These are phyloP conservation scores for Cryptocephalus moraei DNA, from an alignment of 2,888 invertebrate species.

Conservation along the genomic window DNA sequence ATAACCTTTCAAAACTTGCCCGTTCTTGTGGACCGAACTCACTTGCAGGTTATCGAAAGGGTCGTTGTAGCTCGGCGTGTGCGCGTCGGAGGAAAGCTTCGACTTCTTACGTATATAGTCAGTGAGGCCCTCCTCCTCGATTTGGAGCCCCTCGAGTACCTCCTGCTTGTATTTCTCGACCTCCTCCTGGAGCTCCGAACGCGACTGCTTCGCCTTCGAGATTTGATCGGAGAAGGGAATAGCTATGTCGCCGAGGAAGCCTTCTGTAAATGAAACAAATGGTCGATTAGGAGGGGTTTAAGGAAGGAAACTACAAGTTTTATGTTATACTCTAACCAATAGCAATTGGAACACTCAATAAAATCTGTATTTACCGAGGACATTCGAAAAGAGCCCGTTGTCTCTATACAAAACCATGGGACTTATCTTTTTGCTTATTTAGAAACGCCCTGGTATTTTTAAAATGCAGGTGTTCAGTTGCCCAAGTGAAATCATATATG, in stretches of 20 bases:
- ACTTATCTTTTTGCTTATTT: too few species aligned
- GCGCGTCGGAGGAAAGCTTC: conserved; percentile 45
- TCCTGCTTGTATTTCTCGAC: conserved; percentile 75
- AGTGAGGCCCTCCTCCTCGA: conserved; percentile 74
- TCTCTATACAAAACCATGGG: too few species aligned
- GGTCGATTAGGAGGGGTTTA: not conserved
- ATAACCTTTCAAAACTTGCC: conserved; percentile 18
- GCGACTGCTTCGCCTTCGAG: conserved; percentile 21
- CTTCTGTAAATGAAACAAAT: conserved; percentile 48
- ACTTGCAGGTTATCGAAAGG: conserved; percentile 24
- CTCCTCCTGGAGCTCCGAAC: conserved; percentile 52
- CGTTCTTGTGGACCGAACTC: conserved; percentile 16
- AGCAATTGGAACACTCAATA: too few species aligned
- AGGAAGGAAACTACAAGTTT: too few species aligned
- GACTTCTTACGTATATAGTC: conserved; percentile 63
- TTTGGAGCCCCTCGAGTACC: conserved; percentile 72
- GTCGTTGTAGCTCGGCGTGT: conserved; percentile 29
- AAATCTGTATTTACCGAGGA: too few species aligned
- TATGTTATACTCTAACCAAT: too few species aligned
- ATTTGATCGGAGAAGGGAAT: conserved; percentile 41
- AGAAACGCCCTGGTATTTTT: too few species aligned
- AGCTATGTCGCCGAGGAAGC: conserved; percentile 78
- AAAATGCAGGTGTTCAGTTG: too few species aligned
- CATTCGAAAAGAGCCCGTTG: too few species aligned
- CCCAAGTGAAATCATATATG: too few species aligned